phyloP scores from a whole-genome alignment of 2,113 vertebrate genomes.

The Oriolus oriolus region DNA sequence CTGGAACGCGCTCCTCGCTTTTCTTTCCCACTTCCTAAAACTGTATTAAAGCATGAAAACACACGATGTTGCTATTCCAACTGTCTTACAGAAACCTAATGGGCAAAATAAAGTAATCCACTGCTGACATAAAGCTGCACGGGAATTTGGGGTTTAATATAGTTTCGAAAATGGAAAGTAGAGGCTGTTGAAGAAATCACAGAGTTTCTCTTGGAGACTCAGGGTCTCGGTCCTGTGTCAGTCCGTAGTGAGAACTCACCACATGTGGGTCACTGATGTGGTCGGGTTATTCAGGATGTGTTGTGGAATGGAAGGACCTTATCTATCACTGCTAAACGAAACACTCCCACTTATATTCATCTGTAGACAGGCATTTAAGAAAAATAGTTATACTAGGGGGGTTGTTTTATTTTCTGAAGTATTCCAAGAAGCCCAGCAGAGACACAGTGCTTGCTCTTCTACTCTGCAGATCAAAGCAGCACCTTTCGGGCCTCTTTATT shows the following conservation, averaged over 20 bases:
- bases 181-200: neutral
- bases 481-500: neutral
- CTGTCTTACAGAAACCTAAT: accelerated
- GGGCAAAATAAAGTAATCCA: neutral
- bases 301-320: neutral
- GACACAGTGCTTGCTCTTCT: neutral
- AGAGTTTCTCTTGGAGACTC: neutral
- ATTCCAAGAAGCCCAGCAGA: neutral
- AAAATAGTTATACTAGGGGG: accelerated
- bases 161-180: neutral
- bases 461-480: neutral
- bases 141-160: neutral
- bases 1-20: accelerated
- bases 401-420: neutral
- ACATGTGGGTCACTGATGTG: neutral
- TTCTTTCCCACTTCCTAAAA: neutral
- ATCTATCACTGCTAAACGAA: neutral
- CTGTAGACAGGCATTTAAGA: neutral
- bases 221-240: accelerated
- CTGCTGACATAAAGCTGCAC: neutral
- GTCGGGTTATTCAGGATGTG: neutral
- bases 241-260: accelerated
- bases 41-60: neutral
- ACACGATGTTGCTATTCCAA: accelerated
- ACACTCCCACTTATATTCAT: neutral